Base-by-base conservation (phyloP, 1,140 invertebrate species). In the Diorhabda sublineata region DNA sequence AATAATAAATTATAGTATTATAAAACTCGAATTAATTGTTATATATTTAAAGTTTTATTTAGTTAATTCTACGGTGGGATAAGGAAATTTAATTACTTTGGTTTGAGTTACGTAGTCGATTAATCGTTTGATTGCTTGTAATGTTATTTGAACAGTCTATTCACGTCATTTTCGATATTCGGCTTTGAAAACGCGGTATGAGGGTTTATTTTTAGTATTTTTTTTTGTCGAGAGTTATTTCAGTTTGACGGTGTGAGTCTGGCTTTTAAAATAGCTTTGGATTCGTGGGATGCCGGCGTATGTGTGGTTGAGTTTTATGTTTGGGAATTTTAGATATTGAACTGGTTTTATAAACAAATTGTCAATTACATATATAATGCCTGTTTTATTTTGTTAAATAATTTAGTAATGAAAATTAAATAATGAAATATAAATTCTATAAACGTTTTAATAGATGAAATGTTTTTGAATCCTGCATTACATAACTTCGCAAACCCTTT, bases 91-190 rank as follows among this genome's bases (percentile, higher is more conserved):
- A 1, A 26, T 2, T 26, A 26, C 1, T 26, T 26, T 1, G 26
- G 26, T 26, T 26, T 26, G 26, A 26, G 26, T 26, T 26, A 26
- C 26, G 26, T 26, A 26, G 26, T 26, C 26, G 26, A 26, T 26
- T 64, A 64, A 8, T 69, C 41, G 58, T 11, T 45, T 71, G 72
- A 67, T 6, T 69, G 59, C 64, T 58, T 73, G 67, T 57, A 64
- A 45, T 42, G 65, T 69, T 71, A 70, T 71, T 73, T 72, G 65
- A 67, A 70, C 67, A 73, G 71, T 71, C 69, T 68, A 47, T 64
- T 47, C 63, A 60, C 71, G 68, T 72, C 71, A 72, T 69, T 72
- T 72, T 70, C 59, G 47, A 56, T n/a, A 45, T 65, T 65, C 64
- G 64, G 47, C 47, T 52, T 47, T 62, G 42, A 45, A 41, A 65